phyloP scores from a whole-genome alignment of 1,140 invertebrate genomes.

The Patella vulgata region DNA sequence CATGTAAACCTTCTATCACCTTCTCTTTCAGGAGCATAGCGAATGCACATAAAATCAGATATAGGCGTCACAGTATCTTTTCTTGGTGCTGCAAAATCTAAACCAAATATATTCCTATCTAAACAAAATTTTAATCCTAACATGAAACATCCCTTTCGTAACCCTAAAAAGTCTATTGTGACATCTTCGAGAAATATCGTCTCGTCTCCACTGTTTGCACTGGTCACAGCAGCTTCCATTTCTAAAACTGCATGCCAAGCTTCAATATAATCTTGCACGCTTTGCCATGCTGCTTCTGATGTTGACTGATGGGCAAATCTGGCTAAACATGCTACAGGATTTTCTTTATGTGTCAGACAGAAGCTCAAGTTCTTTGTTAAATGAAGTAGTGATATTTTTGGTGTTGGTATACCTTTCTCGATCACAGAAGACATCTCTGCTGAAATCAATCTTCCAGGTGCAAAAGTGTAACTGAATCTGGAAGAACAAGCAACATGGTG shows the following conservation, averaged over 20 bases:
- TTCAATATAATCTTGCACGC: conserved; percentile 23
- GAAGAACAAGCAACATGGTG: conserved; percentile 1
- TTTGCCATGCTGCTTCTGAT: conserved; percentile 9
- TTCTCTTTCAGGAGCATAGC: background rate
- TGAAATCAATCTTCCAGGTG: conserved; percentile 31
- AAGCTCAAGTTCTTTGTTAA: conserved; percentile 37
- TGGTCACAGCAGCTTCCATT: conserved; percentile 36
- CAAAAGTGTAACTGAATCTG: conserved; percentile 32
- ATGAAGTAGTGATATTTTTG: conserved; percentile 27
- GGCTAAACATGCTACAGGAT: conserved; percentile 32
- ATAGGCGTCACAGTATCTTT: background rate
- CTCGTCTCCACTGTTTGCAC: conserved; percentile 23
- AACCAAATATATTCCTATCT: conserved; percentile 27
- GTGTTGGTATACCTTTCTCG: conserved; percentile 28
- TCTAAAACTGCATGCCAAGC: conserved; percentile 34
- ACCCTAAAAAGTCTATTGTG: conserved; percentile 4
- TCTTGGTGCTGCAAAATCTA: background rate
- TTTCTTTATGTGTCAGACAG: conserved; percentile 34
- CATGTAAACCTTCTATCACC: background rate
- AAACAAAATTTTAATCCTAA: conserved; percentile 25
- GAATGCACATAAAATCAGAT: conserved; percentile 3
- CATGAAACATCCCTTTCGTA: conserved; percentile 15
- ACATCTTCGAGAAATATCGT: conserved; percentile 28
- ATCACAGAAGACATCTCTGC: conserved; percentile 33
- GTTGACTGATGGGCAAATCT: conserved; percentile 16